A percentile compares a stretch with the other conserved stretches of the same genome.
These are phyloP conservation scores for Castor canadensis DNA, from an alignment of 2,113 vertebrate species.

Conservation along the genomic window DNA sequence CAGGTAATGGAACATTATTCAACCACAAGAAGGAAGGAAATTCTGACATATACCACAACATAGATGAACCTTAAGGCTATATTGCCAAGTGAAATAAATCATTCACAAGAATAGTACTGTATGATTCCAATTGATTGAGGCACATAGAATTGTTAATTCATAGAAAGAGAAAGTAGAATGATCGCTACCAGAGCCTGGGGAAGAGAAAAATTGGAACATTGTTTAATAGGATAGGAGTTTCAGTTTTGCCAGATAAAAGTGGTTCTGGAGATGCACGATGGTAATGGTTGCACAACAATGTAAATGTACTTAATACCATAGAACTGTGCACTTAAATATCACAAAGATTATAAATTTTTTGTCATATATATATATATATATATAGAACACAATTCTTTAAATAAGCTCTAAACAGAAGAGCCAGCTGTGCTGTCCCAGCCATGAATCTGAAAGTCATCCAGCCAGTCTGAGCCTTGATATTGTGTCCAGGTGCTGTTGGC, in stretches of 20 bases:
- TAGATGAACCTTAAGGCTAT: background rate
- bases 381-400: background rate
- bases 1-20: background rate
- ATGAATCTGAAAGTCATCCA: slow-evolving; percentile 50
- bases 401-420: background rate
- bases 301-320: no score
- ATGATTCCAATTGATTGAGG: background rate
- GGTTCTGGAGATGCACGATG: no score
- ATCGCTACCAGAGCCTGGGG: background rate
- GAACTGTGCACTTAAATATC: no score
- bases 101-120: background rate
- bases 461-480: slow-evolving; percentile 27
- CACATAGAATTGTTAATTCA: background rate
- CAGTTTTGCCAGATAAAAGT: background rate
- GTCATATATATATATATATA: no score
- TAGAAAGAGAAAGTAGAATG: background rate
- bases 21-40: background rate
- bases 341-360: no score
- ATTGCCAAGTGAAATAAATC: background rate
- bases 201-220: no score
- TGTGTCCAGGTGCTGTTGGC: background rate
- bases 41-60: no score
- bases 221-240: background rate
- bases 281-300: no score
- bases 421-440: background rate